Evolutionary conservation across 2,113 vertebrate genomes (phyloP), one percentile per base, ranked within the genome.

Genomic region (Hucho hucho): DNA sequence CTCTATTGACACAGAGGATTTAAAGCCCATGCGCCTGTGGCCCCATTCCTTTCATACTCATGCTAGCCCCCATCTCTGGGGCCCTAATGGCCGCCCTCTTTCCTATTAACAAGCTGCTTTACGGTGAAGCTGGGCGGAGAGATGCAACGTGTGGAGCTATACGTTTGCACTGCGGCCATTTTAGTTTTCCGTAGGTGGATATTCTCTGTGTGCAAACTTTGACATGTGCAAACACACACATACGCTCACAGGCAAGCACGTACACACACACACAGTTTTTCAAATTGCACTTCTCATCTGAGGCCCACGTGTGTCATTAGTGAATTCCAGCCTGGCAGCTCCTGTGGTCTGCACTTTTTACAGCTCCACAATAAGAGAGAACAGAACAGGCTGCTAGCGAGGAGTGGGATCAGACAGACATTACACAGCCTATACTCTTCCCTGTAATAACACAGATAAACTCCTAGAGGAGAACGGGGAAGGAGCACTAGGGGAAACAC

Each of bases 1-100:
- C 84, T 92, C 93, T 86, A 94, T 75, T 93, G 93, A 95, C 87
- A 74, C 88, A 84, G 89, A 82, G 88, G 93, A 93, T 95, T 94
- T 95, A 91, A 92, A 94, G 92, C 12, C 89, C 85, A 80, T 87
- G 82, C 88, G 90, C 90, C 84, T 73, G 87, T 90, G 91, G 87
- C 93, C 92, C 53, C 63, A 87, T 93, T 89, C 92, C 92, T 92
- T 93, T 93, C 92, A 88, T 91, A 90, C 90, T 92, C 92, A 83
- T 89, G 78, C 84, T 0, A 7, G 78, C 86, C 78, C 79, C 80
- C 89, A 83, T 87, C 83, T 84, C 81, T 89, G 72, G 75, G 81
- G 84, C 90, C 90, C 78, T 74, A 64, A 69, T 28, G 80, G 75
- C 70, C 24, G 67, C 72, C 76, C 73, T 80, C 68, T 79, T 69